These are phyloP conservation scores for Erinaceus europaeus DNA, from an alignment of 2,113 vertebrate species.

Conservation along the genomic window DNA sequence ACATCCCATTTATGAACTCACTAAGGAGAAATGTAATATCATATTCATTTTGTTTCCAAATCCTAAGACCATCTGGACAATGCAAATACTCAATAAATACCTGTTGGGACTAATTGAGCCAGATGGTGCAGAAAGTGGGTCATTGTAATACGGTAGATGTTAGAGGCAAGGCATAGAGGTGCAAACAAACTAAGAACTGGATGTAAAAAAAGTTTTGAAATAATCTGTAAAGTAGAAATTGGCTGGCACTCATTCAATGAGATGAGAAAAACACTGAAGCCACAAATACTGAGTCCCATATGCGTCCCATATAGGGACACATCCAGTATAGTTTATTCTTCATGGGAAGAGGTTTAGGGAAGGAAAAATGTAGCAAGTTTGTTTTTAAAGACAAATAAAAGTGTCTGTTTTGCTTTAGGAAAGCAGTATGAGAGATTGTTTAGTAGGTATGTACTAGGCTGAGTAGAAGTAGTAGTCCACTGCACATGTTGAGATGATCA, in stretches of 20 bases:
- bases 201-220: neutral
- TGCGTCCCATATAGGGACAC: neutral
- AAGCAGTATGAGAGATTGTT: neutral
- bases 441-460: neutral
- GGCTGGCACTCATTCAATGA: neutral
- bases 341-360: neutral
- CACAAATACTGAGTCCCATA: neutral
- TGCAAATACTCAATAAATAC: neutral
- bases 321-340: neutral
- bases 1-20: neutral
- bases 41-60: conserved; percentile 15
- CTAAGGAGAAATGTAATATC: neutral
- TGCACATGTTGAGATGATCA: neutral
- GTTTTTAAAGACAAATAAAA: conserved; percentile 17
- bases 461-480: neutral
- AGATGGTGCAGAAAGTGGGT: neutral
- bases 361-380: neutral
- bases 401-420: neutral
- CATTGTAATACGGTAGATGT: neutral
- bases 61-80: neutral
- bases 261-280: neutral
- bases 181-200: neutral
- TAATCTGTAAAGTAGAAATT: neutral
- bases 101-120: neutral
- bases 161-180: neutral